These are phyloP conservation scores for Anthoptus insignis DNA, from an alignment of 2,888 invertebrate genomes.

Conservation along the genomic window DNA sequence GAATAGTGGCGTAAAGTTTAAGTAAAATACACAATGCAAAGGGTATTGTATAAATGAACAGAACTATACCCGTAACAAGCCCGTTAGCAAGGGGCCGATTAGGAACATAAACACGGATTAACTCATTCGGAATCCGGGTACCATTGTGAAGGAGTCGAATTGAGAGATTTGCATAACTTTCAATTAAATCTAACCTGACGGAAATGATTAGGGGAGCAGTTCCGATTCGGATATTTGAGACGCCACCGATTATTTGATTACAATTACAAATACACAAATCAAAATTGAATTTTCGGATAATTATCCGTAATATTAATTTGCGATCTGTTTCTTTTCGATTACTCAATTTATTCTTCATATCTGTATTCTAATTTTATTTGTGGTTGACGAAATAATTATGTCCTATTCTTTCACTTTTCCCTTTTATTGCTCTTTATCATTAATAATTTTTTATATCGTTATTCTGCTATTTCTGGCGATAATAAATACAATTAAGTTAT, in stretches of 20 bases:
- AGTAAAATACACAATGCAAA: slow-evolving; percentile 75
- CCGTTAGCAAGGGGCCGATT: slow-evolving; percentile 83
- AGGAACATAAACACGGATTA: slow-evolving; percentile 86
- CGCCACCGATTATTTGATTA: slow-evolving; percentile 33
- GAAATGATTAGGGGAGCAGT: slow-evolving; percentile 77
- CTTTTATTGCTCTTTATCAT: too few relatives aligned
- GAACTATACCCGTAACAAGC: slow-evolving; percentile 82
- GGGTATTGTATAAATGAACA: slow-evolving; percentile 83
- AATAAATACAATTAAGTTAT: too few relatives aligned
- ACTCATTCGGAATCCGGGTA: slow-evolving; percentile 85
- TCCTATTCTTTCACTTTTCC: too few relatives aligned
- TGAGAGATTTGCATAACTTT: slow-evolving; percentile 87
- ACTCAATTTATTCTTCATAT: too few relatives aligned
- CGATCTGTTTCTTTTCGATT: not conserved
- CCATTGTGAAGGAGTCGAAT: slow-evolving; percentile 85
- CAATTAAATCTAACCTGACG: slow-evolving; percentile 84
- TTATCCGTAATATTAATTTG: slow-evolving; percentile 5
- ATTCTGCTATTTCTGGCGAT: too few relatives aligned
- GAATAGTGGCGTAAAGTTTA: slow-evolving; percentile 51
- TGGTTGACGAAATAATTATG: too few relatives aligned
- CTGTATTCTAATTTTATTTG: too few relatives aligned
- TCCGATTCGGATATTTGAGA: slow-evolving; percentile 64
- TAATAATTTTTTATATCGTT: too few relatives aligned
- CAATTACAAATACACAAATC: slow-evolving; percentile 29
- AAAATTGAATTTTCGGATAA: slow-evolving; percentile 11